Evolutionary conservation across 2,888 invertebrate genomes (phyloP).

Genomic region (Protophormia terraenovae): DNA sequence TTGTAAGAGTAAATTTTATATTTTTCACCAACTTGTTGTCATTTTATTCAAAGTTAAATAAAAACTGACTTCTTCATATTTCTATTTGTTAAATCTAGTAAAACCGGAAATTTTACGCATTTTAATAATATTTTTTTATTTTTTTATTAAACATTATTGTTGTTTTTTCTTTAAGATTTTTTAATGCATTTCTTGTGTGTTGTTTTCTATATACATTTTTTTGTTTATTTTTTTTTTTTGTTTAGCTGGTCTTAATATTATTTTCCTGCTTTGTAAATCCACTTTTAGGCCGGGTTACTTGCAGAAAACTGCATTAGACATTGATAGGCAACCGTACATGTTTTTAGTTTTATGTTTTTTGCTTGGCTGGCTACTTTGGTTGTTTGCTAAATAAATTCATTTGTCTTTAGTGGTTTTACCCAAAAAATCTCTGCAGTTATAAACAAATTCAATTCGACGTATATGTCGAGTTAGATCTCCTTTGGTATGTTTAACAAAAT

Average conservation of each 20-base stretch:
- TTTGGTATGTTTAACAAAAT: conserved; percentile 42
- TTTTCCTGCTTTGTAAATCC: conserved; percentile 50
- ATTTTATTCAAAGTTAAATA: conserved; percentile 44
- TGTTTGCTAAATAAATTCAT: conserved; percentile 36
- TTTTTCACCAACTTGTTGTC: conserved; percentile 35
- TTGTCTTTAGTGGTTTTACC: conserved; percentile 62
- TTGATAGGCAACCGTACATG: conserved; percentile 54
- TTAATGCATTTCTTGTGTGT: conserved; percentile 37
- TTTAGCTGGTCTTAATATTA: conserved; percentile 39
- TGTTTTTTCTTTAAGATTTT: neutral
- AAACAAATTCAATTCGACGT: conserved; percentile 59
- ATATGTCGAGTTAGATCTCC: conserved; percentile 47
- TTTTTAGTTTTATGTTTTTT: conserved; percentile 8
- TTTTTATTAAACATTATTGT: conserved; percentile 28
- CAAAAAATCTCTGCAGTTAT: conserved; percentile 51
- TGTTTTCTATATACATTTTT: neutral
- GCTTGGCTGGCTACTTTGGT: neutral
- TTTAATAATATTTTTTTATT: too few relatives aligned
- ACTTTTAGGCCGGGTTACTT: neutral
- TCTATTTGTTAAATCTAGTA: conserved; percentile 66
- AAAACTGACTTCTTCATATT: conserved; percentile 52
- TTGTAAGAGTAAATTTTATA: neutral
- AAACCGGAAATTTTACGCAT: conserved; percentile 65
- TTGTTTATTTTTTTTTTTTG: neutral
- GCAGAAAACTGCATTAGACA: conserved; percentile 60